These are phyloP conservation scores for Halcyon badia DNA, from an alignment of 2,797 vertebrate genomes.

Conservation along the genomic window DNA sequence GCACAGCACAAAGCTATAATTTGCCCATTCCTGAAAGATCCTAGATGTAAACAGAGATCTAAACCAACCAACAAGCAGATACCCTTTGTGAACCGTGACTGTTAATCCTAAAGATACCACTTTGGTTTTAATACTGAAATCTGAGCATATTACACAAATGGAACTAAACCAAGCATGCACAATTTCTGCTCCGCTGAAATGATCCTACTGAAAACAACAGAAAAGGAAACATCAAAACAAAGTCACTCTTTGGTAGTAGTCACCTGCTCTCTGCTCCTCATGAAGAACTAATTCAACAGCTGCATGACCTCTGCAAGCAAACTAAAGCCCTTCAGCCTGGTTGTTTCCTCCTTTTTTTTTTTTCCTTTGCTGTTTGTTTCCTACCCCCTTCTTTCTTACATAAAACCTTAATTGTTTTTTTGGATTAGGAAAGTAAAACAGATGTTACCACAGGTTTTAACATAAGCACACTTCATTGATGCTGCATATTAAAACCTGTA, in stretches of 20 bases:
- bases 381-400: background rate
- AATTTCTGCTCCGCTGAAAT: background rate
- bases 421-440: slow-evolving; percentile 17
- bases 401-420: background rate
- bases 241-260: background rate
- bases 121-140: background rate
- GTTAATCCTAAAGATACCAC: background rate
- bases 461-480: background rate
- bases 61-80: background rate
- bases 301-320: background rate
- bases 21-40: background rate
- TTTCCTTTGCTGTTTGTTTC: background rate
- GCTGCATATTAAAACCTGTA: slow-evolving; percentile 2
- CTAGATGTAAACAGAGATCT: background rate
- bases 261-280: background rate
- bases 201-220: background rate
- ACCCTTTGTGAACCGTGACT: background rate
- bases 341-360: background rate
- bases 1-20: background rate
- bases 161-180: background rate
- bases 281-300: background rate
- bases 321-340: background rate
- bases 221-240: background rate
- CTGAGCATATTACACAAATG: background rate
- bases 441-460: slow-evolving; percentile 38